Evolutionary conservation across 2,888 invertebrate genomes (phyloP).

Genomic region (Phasia obesa): DNA sequence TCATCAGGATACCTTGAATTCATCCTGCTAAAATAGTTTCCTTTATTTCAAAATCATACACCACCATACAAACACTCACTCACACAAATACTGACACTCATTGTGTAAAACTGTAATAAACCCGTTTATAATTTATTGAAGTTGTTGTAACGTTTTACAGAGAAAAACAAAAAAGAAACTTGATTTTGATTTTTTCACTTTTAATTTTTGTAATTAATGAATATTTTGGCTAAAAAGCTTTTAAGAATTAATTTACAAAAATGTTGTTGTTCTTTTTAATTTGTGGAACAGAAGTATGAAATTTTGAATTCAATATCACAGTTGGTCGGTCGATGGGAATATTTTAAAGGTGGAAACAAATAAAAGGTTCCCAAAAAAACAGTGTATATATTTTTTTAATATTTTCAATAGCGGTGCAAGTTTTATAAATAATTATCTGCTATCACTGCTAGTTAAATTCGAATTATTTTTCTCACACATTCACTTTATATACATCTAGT

Average conservation of each 20-base stretch:
- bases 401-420: too few species aligned
- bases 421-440: too few species aligned
- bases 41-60: constrained; percentile 42
- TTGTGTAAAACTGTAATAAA: constrained; percentile 24
- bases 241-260: constrained; percentile 30
- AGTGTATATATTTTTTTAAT: too few species aligned
- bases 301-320: not conserved
- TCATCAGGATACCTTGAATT: constrained; percentile 63
- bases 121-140: constrained; percentile 63
- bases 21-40: constrained; percentile 58
- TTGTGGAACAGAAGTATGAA: constrained; percentile 4
- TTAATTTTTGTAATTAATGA: constrained; percentile 54
- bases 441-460: too few species aligned
- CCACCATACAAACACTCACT: not conserved
- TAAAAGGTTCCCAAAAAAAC: not conserved
- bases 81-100: constrained; percentile 2
- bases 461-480: too few species aligned
- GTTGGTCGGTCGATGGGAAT: constrained; percentile 1
- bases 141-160: constrained; percentile 60
- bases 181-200: constrained; percentile 48
- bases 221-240: constrained; percentile 61
- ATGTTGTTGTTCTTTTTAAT: not conserved
- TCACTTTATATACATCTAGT: too few species aligned
- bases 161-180: constrained; percentile 38
- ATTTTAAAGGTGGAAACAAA: not conserved